Conservation (phyloP, 2,797 vertebrate genomes). For the Momotus momota region DNA sequence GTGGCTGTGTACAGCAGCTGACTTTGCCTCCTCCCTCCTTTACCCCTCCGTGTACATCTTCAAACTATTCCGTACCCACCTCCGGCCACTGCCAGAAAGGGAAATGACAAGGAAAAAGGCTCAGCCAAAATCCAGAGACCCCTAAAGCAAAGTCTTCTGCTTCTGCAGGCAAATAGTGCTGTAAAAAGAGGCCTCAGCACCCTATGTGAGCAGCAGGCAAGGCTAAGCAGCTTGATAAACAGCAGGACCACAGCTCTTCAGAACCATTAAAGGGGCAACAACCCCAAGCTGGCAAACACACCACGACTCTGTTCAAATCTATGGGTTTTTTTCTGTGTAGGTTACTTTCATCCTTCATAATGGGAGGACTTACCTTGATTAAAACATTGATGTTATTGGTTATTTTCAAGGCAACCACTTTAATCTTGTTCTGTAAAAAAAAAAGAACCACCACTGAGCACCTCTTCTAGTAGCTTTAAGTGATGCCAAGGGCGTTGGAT, state of each 20-base stretch:
- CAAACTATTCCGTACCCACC: background rate
- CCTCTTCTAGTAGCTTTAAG: background rate
- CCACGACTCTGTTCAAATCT: background rate
- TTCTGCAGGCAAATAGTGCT: background rate
- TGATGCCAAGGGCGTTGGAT: background rate
- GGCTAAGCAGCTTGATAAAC: background rate
- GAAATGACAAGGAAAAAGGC: background rate
- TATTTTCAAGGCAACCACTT: conserved; percentile 99
- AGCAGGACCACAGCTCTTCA: background rate
- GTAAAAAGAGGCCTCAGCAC: background rate
- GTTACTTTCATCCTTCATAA: background rate
- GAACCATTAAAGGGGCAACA: background rate
- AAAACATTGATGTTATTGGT: conserved; percentile 99
- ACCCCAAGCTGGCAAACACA: background rate
- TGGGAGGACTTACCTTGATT: conserved; percentile 88
- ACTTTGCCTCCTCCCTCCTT: background rate
- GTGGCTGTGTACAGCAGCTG: background rate
- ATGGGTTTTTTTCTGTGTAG: background rate
- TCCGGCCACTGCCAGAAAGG: background rate
- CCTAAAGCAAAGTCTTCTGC: background rate
- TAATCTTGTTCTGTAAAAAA: conserved; percentile 94
- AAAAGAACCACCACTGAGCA: conserved; percentile 7
- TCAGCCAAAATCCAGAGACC: background rate
- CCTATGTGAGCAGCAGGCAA: background rate
- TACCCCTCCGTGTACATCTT: background rate